These are phyloP conservation scores for Boulengeromyrus knoepffleri DNA, from an alignment of 2,113 vertebrate species.

Conservation along the genomic window DNA sequence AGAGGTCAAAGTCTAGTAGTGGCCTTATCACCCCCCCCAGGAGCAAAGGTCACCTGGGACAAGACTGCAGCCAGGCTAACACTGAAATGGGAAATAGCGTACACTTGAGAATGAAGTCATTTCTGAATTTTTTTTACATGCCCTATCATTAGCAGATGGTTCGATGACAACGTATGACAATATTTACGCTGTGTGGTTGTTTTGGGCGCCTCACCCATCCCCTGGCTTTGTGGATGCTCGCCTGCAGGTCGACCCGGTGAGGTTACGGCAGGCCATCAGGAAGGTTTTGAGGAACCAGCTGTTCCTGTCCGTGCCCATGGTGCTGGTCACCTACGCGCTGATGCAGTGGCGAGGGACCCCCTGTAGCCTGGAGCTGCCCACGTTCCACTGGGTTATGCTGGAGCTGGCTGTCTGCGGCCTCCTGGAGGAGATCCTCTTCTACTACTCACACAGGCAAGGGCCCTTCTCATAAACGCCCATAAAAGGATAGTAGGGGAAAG, in stretches of 20 bases:
- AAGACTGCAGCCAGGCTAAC: neutral
- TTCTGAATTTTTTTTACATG: neutral
- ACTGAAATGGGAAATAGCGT: neutral
- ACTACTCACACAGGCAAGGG: slow-evolving; percentile 83
- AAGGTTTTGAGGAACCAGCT: slow-evolving; percentile 64
- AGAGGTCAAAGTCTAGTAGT: neutral
- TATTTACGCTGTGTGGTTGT: neutral
- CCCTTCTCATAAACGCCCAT: neutral
- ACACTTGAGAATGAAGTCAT: neutral
- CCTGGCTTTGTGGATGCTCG: neutral
- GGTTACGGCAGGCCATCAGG: slow-evolving; percentile 56
- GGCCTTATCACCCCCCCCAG: neutral
- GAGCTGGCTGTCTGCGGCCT: slow-evolving; percentile 68
- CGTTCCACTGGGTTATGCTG: slow-evolving; percentile 77
- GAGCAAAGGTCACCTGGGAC: neutral
- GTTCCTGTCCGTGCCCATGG: slow-evolving; percentile 69
- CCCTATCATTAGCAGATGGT: neutral
- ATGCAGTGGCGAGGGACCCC: slow-evolving; percentile 59
- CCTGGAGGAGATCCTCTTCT: slow-evolving; percentile 81
- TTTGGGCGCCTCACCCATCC: neutral
- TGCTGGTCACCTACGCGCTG: slow-evolving; percentile 54
- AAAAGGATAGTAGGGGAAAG: neutral
- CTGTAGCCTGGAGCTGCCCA: slow-evolving; percentile 74
- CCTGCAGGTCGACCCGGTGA: slow-evolving; percentile 70
- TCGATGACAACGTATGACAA: neutral